Evolutionary conservation across 2,113 vertebrate genomes (phyloP).

Genomic region (Gnathonemus echidnorhynchus): DNA sequence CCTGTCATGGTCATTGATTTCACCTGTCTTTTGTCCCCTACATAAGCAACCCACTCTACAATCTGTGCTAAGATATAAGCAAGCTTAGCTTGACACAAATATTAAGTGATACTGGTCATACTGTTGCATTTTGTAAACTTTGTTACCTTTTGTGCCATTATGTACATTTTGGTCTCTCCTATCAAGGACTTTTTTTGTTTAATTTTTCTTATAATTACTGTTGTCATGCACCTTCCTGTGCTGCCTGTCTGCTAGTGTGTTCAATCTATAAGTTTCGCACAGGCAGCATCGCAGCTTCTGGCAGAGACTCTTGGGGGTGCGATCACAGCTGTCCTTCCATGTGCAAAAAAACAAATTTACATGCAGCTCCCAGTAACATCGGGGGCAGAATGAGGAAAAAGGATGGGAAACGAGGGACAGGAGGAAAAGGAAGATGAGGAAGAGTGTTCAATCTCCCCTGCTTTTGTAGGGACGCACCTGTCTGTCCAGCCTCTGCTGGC

Average conservation of each 20-base stretch:
- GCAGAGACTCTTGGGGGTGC: background rate
- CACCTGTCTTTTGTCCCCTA: background rate
- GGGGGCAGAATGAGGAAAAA: background rate
- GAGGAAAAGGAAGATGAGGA: background rate
- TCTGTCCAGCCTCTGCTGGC: conserved; percentile 95
- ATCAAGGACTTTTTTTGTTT: background rate
- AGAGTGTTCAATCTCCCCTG: background rate
- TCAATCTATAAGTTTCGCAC: background rate
- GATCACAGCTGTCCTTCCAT: background rate
- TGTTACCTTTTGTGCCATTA: background rate
- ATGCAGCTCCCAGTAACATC: background rate
- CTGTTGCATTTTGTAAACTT: background rate
- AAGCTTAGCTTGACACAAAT: background rate
- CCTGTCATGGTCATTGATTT: background rate
- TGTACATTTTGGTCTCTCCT: background rate
- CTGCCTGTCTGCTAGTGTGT: background rate
- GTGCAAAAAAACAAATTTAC: background rate
- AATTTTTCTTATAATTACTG: background rate
- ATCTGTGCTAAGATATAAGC: background rate
- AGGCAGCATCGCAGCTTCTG: background rate
- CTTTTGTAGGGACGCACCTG: conserved; percentile 66
- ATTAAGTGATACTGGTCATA: background rate
- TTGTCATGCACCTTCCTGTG: background rate
- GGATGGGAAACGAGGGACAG: background rate
- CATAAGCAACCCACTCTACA: background rate